Conservation (phyloP, 1,140 invertebrate genomes). For the Medauroidea extradentata region DNA sequence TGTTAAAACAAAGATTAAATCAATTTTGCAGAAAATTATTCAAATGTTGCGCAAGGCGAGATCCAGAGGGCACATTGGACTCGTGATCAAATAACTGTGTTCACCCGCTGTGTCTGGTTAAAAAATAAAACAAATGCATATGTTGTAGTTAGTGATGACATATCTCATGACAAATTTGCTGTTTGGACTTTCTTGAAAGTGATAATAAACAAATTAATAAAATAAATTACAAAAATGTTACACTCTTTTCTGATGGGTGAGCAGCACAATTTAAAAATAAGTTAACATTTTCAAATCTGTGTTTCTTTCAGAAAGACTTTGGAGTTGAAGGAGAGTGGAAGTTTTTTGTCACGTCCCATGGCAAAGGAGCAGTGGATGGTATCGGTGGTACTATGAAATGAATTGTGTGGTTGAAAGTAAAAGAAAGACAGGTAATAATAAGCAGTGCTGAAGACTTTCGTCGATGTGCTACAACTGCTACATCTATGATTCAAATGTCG, state of each 20-base stretch:
- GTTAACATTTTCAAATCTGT: slow-evolving; percentile 20
- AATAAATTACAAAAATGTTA: not conserved
- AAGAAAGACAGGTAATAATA: not conserved
- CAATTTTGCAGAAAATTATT: not conserved
- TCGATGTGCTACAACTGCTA: too few species aligned
- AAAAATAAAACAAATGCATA: not conserved
- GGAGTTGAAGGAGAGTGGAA: slow-evolving; percentile 28
- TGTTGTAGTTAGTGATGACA: not conserved
- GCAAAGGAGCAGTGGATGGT: slow-evolving; percentile 28
- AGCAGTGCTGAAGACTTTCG: too few species aligned
- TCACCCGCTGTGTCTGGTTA: not conserved
- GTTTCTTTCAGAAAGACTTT: slow-evolving; percentile 18
- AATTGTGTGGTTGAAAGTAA: not conserved
- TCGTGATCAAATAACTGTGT: not conserved
- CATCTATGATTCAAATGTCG: too few species aligned
- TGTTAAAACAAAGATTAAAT: not conserved
- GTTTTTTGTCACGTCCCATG: slow-evolving; percentile 30
- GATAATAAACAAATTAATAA: not conserved
- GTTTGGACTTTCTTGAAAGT: not conserved
- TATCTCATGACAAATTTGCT: not conserved
- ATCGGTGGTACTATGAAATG: slow-evolving; percentile 1
- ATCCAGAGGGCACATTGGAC: not conserved
- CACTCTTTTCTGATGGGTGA: slow-evolving; percentile 25
- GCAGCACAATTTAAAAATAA: slow-evolving; percentile 30
- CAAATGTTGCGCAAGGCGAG: not conserved